These are phyloP conservation scores for Drosophila santomea DNA, from an alignment of 1,140 invertebrate genomes.

Conservation along the genomic window DNA sequence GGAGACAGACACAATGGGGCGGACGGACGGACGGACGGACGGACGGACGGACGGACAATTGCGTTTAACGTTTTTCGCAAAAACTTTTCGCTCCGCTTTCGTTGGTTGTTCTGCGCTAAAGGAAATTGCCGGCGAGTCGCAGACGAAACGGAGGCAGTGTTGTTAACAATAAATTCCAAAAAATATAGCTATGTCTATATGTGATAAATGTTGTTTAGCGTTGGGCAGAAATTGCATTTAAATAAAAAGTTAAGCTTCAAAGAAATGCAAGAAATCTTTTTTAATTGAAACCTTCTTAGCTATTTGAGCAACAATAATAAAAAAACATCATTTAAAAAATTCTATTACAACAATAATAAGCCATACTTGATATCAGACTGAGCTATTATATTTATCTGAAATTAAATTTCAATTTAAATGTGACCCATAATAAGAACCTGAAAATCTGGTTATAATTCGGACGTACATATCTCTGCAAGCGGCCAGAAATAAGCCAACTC, in stretches of 20 bases:
- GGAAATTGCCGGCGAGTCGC: constrained; percentile 58
- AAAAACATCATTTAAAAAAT: too few relatives aligned
- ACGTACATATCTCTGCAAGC: neutral
- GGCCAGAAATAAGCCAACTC: constrained; percentile 16
- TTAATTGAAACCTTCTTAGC: too few relatives aligned
- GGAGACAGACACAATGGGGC: constrained; percentile 33
- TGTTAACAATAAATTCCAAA: constrained; percentile 10
- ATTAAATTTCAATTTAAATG: too few relatives aligned
- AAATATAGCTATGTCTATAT: neutral
- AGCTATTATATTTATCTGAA: too few relatives aligned
- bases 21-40: constrained; percentile 59
- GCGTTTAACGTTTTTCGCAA: constrained; percentile 82
- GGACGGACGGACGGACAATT: constrained; percentile 62
- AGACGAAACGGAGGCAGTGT: constrained; percentile 40
- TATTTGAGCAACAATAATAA: too few relatives aligned
- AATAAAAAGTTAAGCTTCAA: neutral
- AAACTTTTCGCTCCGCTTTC: constrained; percentile 74
- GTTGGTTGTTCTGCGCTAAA: constrained; percentile 41
- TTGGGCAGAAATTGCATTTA: neutral
- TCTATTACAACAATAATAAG: too few relatives aligned
- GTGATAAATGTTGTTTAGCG: neutral
- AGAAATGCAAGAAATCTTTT: too few relatives aligned
- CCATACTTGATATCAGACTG: too few relatives aligned
- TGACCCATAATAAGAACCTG: neutral
- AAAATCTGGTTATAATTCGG: neutral